phyloP scores from a whole-genome alignment of 2,797 vertebrate species.

The Pseudocheirus occidentalis region DNA sequence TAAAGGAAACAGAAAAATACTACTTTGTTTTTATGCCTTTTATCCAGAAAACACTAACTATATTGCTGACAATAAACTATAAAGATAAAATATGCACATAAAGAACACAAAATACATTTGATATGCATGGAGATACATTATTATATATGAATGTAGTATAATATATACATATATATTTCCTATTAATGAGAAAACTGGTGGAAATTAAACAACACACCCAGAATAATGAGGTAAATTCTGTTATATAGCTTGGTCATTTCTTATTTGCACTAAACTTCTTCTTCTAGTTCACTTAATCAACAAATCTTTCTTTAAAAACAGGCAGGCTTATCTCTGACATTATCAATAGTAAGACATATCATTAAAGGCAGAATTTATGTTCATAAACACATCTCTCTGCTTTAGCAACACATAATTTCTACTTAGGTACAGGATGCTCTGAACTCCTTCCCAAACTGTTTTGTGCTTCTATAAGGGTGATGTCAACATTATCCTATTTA shows the following conservation, averaged over 20 bases:
- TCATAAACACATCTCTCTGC: background rate
- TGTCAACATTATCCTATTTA: background rate
- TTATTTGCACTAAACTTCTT: background rate
- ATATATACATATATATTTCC: background rate
- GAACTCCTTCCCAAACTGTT: background rate
- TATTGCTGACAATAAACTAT: background rate
- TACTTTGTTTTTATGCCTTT: background rate
- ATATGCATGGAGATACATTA: background rate
- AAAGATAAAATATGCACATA: background rate
- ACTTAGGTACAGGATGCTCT: background rate
- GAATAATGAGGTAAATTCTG: background rate
- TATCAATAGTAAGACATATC: background rate
- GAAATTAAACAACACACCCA: slow-evolving; percentile 14
- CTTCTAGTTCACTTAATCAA: background rate
- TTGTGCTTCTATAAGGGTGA: background rate
- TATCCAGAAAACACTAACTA: background rate
- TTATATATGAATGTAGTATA: background rate
- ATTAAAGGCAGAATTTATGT: background rate
- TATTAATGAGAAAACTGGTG: background rate
- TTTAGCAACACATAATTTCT: background rate
- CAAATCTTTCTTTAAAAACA: background rate
- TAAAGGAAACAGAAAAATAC: slow-evolving; percentile 9
- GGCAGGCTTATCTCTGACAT: background rate
- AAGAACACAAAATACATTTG: background rate
- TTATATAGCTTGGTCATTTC: background rate